A percentile compares a stretch with the other conserved stretches of the same genome.
Evolutionary conservation across 2,113 vertebrate genomes (phyloP).

Genomic region (Cyanistes caeruleus): DNA sequence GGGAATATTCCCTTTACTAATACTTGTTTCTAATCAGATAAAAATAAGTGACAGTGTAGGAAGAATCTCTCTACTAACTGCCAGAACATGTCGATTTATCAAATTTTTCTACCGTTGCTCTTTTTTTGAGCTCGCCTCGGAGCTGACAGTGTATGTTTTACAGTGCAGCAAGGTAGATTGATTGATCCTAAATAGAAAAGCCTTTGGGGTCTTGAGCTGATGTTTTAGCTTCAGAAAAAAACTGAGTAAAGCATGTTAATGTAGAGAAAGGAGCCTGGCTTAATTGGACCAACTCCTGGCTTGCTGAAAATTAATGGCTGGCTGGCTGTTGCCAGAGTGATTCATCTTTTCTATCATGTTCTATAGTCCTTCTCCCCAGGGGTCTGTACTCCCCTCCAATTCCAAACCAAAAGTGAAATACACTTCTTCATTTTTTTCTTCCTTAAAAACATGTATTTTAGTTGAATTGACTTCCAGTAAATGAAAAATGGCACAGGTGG

Average conservation of each 20-base stretch:
- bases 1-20: constrained; percentile 36
- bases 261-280: constrained; percentile 51
- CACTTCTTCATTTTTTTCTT: neutral
- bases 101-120: constrained; percentile 58
- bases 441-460: constrained; percentile 55
- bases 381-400: constrained; percentile 65
- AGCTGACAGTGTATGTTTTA: constrained; percentile 65
- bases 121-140: constrained; percentile 36
- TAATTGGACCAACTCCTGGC: constrained; percentile 70
- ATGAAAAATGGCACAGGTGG: constrained; percentile 54
- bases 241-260: constrained; percentile 62
- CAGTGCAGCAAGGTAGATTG: constrained; percentile 64
- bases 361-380: constrained; percentile 62
- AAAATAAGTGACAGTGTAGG: constrained; percentile 63
- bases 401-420: constrained; percentile 57
- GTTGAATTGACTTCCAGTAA: constrained; percentile 49
- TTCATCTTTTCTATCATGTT: constrained; percentile 70
- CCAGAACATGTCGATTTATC: constrained; percentile 64
- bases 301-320: constrained; percentile 69
- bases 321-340: constrained; percentile 63
- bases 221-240: constrained; percentile 42
- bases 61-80: constrained; percentile 43
- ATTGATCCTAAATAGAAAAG: constrained; percentile 70
- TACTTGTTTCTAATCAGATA: constrained; percentile 56
- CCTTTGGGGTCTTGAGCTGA: constrained; percentile 62